Evolutionary conservation across 2,113 vertebrate genomes (phyloP).

Genomic region (Pachyramphus minor): DNA sequence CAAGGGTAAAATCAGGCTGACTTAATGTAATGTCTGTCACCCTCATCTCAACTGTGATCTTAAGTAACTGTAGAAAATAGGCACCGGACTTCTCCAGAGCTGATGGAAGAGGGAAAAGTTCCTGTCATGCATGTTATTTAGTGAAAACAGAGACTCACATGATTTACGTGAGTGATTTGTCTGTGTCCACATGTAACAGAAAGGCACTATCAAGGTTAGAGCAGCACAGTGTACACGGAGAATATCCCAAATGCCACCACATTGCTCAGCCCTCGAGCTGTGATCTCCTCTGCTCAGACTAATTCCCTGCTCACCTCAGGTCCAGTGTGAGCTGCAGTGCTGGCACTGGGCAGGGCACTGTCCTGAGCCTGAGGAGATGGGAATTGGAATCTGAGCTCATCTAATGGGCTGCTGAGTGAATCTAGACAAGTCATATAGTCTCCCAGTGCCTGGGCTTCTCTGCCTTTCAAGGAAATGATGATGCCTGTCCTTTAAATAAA

Average conservation of each 20-base stretch:
- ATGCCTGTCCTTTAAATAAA: background rate
- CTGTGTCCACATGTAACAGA: background rate
- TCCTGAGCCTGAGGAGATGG: background rate
- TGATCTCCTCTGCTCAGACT: background rate
- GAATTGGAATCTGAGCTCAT: background rate
- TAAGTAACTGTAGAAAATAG: background rate
- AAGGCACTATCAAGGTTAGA: background rate
- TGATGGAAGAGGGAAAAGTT: background rate
- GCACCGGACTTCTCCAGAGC: background rate
- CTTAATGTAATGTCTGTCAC: background rate
- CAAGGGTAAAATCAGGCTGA: background rate
- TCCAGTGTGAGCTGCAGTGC: background rate
- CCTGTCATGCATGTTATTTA: background rate
- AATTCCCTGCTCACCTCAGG: background rate
- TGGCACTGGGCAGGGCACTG: background rate
- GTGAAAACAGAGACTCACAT: background rate
- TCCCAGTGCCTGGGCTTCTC: background rate
- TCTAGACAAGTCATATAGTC: background rate
- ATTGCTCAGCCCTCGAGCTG: background rate
- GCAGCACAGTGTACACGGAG: background rate
- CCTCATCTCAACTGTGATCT: background rate
- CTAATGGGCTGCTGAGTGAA: background rate
- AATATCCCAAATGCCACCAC: background rate
- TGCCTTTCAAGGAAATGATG: background rate
- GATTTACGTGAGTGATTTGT: background rate